Evolutionary conservation across 2,888 invertebrate genomes (phyloP).

Genomic region (Pristionchus entomophagus): DNA sequence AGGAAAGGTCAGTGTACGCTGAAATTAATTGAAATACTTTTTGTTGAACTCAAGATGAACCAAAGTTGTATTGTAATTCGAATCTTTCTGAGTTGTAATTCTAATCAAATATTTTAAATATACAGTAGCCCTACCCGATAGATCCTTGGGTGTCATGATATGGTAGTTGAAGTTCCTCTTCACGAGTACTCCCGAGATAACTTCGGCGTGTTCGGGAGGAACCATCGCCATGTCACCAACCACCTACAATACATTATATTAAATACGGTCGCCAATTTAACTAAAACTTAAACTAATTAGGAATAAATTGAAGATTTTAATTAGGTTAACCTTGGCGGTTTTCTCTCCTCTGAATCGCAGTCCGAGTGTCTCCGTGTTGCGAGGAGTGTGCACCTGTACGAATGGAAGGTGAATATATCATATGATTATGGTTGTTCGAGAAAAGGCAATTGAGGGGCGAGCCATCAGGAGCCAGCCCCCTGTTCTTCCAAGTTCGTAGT

Average conservation of each 20-base stretch:
- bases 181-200: constrained; percentile 92
- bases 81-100: too few relatives aligned
- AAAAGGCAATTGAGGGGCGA: too few relatives aligned
- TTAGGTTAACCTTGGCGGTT: constrained; percentile 86
- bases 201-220: constrained; percentile 85
- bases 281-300: not conserved
- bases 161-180: constrained; percentile 99
- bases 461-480: not conserved
- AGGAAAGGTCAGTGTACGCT: constrained; percentile 96
- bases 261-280: not conserved
- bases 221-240: constrained; percentile 93
- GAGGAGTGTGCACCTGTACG: constrained; percentile 94
- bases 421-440: not conserved
- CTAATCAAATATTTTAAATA: not conserved
- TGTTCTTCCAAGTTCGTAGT: too few relatives aligned
- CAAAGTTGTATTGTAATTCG: too few relatives aligned
- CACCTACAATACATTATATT: constrained; percentile 78
- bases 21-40: constrained; percentile 65
- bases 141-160: constrained; percentile 90
- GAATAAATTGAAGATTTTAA: not conserved
- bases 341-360: constrained; percentile 97
- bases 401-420: not conserved
- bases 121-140: constrained; percentile 78
- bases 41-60: too few relatives aligned
- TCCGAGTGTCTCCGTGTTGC: constrained; percentile 93